phyloP scores from a whole-genome alignment of 1,140 invertebrate genomes.

The Sweltsa coloradensis region DNA sequence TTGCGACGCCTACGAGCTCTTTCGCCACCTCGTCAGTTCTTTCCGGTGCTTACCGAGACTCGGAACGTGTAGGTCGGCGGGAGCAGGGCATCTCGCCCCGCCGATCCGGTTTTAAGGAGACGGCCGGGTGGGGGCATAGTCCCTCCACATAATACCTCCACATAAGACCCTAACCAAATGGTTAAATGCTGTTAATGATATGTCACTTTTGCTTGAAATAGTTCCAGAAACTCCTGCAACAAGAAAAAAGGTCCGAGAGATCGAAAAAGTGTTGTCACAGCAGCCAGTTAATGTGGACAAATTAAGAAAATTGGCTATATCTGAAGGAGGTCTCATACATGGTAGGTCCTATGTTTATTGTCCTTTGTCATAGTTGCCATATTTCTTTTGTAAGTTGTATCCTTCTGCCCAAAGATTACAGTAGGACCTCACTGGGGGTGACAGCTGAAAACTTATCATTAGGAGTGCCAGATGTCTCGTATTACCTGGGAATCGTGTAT shows the following conservation, averaged over 20 bases:
- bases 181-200: too few species aligned
- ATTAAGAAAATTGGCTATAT: slow-evolving; percentile 11
- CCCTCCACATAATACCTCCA: too few species aligned
- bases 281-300: slow-evolving; percentile 7
- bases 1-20: too few species aligned
- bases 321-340: slow-evolving; percentile 16
- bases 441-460: not conserved
- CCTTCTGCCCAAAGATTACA: not conserved
- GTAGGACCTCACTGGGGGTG: not conserved
- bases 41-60: too few species aligned
- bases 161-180: too few species aligned
- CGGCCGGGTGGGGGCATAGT: too few species aligned
- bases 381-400: not conserved
- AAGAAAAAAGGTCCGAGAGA: slow-evolving; percentile 4
- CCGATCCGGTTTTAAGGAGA: too few species aligned
- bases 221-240: not conserved
- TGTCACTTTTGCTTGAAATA: too few species aligned
- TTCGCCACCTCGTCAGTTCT: too few species aligned
- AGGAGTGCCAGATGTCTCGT: not conserved
- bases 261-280: slow-evolving; percentile 9
- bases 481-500: not conserved
- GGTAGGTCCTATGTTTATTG: slow-evolving; percentile 8
- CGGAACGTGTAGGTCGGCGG: too few species aligned
- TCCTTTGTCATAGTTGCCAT: not conserved
- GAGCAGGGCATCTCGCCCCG: too few species aligned